phyloP scores from a whole-genome alignment of 1,140 invertebrate species.

The Fopius arisanus region DNA sequence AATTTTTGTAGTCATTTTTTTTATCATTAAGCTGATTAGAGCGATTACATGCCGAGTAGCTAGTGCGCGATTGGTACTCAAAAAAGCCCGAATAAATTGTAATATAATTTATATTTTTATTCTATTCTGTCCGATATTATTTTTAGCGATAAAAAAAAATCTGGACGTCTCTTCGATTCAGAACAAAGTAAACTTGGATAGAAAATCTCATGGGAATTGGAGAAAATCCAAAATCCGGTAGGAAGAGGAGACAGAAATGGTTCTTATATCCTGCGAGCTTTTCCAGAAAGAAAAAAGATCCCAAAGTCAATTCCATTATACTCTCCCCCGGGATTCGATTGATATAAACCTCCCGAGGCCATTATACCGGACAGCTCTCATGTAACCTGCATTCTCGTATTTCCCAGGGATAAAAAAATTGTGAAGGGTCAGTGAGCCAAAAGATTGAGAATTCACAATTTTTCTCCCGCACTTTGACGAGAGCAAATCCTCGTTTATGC shows the following conservation, averaged over 20 bases:
- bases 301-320: slow-evolving; percentile 45
- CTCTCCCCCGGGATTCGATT: slow-evolving; percentile 32
- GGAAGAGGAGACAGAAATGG: not conserved
- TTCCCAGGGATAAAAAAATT: slow-evolving; percentile 7
- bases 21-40: too few relatives aligned
- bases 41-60: too few relatives aligned
- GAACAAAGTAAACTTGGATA: not conserved
- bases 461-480: not conserved
- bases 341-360: slow-evolving; percentile 16
- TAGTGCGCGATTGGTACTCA: too few relatives aligned
- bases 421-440: slow-evolving; percentile 30
- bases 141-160: not conserved
- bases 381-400: not conserved
- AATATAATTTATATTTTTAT: too few relatives aligned
- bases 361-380: not conserved
- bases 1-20: too few relatives aligned
- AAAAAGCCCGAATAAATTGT: too few relatives aligned
- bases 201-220: not conserved
- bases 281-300: slow-evolving; percentile 15
- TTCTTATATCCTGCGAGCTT: not conserved
- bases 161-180: not conserved
- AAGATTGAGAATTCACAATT: not conserved
- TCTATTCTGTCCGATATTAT: too few relatives aligned
- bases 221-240: not conserved
- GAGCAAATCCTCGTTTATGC: not conserved